Conservation (phyloP, 2,797 vertebrate species). For the Poeciliopsis gracilis region DNA sequence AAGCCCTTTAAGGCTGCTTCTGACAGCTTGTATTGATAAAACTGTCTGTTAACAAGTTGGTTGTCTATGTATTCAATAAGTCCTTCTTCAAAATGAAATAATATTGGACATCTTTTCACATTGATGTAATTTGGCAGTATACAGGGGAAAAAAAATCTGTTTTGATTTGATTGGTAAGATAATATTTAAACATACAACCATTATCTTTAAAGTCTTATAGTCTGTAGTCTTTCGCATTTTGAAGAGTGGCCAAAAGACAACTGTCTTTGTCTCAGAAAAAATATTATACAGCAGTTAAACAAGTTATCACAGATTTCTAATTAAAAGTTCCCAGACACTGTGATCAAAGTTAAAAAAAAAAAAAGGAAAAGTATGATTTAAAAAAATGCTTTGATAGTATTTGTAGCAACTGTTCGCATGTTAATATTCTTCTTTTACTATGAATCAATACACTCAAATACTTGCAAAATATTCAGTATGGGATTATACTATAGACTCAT, state of each 20-base stretch:
- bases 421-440: neutral
- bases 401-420: neutral
- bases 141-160: too few species aligned
- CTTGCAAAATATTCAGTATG: neutral
- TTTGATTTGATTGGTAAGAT: too few species aligned
- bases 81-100: too few species aligned
- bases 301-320: neutral
- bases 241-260: neutral
- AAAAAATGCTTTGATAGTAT: neutral
- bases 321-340: neutral
- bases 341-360: neutral
- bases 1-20: too few species aligned
- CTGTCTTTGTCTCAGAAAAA: neutral
- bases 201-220: too few species aligned
- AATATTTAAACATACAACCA: too few species aligned
- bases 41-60: too few species aligned
- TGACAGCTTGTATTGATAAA: too few species aligned
- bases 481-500: neutral
- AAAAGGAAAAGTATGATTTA: neutral
- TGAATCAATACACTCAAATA: neutral
- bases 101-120: too few species aligned
- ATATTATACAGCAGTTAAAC: neutral
- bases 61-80: too few species aligned
- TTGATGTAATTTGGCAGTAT: too few species aligned
- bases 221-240: neutral